Percentiles rank a stretch among this genome's conserved stretches.
phyloP scores from a whole-genome alignment of 2,113 vertebrate genomes.

The Gulo gulo region DNA sequence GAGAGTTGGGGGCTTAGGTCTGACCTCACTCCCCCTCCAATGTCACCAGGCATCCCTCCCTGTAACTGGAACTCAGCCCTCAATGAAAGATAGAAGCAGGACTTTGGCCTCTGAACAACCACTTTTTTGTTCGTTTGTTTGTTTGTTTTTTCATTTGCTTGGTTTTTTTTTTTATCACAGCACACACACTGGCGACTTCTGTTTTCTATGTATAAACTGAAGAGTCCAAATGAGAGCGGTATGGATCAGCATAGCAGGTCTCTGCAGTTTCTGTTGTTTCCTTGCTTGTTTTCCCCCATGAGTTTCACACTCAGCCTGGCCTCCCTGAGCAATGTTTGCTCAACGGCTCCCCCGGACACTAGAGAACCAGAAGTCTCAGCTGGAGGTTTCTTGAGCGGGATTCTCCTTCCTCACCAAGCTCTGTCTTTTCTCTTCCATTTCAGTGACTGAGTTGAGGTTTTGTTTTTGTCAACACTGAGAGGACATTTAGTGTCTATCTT shows the following conservation, averaged over 20 bases:
- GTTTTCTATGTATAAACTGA: neutral
- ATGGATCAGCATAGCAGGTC: neutral
- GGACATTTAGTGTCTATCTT: neutral
- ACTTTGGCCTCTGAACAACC: neutral
- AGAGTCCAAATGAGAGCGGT: neutral
- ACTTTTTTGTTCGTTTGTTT: neutral
- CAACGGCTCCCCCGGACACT: neutral
- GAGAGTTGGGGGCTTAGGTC: neutral
- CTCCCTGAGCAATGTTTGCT: neutral
- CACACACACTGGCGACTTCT: neutral
- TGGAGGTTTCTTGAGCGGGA: neutral
- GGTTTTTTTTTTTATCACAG: neutral
- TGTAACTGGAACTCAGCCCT: neutral
- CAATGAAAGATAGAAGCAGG: neutral
- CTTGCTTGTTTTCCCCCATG: neutral
- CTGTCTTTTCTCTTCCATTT: neutral
- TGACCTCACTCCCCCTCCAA: neutral
- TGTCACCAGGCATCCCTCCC: neutral
- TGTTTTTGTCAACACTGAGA: neutral
- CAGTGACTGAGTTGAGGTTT: neutral
- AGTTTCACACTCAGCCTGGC: neutral
- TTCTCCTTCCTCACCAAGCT: too few relatives aligned
- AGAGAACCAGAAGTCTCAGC: neutral
- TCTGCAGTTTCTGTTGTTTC: neutral
- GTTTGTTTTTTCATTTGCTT: neutral